Evolutionary conservation across 2,888 invertebrate genomes (phyloP), one percentile per base, ranked within the genome.

Genomic region (Lithophane socia): DNA sequence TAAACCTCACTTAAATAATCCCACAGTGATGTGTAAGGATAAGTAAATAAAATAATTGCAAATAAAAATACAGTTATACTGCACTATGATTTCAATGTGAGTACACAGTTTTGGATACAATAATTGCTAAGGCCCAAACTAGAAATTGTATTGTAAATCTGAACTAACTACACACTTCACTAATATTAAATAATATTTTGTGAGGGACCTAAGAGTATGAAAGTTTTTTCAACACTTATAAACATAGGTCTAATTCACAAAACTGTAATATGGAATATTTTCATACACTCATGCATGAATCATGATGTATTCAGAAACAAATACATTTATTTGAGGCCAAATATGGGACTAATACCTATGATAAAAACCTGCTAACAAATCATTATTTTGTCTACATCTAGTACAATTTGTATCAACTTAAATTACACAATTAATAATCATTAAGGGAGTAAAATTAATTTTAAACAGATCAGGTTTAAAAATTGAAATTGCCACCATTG

Each of bases 1-100:
- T 71, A 85, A 82, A 82, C 83, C 74, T 86, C 84, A 89, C 83
- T 75, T 71, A 82, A 68, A 85, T 77, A 79, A 78, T 84, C 82
- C 81, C 83, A 79, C 73, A 75, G 82, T 85, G 73, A 88, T 80
- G 75, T 81, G 66, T 42, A 77, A 84, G 74, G 66, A 81, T 73
- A 56, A 63, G 71, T 80, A 83, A 81, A 81, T 77, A 75, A 80
- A 58, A 70, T 77, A 76, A 72, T 83, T 76, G 84, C 77, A 87
- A 83, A 80, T 84, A 72, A 87, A 74, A 82, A 75, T 63, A 86
- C 86, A 88, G 89, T 88, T 63, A 82, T 69, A 88, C 89, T 87
- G 88, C 80, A 82, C 74, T 84, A 79, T 88, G 76, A 79, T 80
- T 82, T 83, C 65, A 77, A 75, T 86, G 76, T 75, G 79, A 77